Evolutionary conservation across 23 tunicate species (phyloP).

Genomic region (Ciona savignyi): DNA sequence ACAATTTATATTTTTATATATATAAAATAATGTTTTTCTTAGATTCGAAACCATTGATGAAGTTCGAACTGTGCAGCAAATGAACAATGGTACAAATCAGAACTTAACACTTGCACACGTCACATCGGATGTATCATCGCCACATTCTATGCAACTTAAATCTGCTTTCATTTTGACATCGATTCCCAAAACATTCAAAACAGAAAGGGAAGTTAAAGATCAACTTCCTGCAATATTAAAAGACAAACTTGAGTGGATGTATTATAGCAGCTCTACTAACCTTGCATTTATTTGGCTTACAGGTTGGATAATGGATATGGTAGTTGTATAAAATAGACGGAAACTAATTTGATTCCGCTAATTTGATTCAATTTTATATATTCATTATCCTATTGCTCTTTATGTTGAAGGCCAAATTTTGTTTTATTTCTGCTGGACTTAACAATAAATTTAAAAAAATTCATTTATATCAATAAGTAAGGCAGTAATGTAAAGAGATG

Average conservation of each 20-base stretch:
- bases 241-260: conserved; percentile 41
- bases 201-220: conserved; percentile 28
- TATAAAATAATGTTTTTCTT: no score
- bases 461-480: background rate
- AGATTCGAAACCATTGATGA: conserved; percentile 28
- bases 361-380: no score
- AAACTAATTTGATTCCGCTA: no score
- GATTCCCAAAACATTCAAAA: conserved; percentile 45
- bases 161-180: conserved; percentile 28
- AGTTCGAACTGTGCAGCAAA: background rate
- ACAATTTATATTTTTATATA: no score
- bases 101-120: conserved; percentile 5
- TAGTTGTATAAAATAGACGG: no score
- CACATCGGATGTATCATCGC: conserved; percentile 31
- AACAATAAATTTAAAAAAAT: no score
- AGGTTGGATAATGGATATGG: conserved; percentile 17
- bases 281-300: conserved; percentile 48
- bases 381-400: no score
- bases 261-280: conserved; percentile 11
- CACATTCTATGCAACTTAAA: conserved; percentile 13
- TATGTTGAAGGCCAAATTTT: background rate
- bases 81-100: background rate
- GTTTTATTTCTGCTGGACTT: background rate
- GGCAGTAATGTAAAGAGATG: no score
- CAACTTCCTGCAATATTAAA: conserved; percentile 29